Conservation (phyloP, 2,888 invertebrate genomes). For the Caenorhabditis sp. region DNA sequence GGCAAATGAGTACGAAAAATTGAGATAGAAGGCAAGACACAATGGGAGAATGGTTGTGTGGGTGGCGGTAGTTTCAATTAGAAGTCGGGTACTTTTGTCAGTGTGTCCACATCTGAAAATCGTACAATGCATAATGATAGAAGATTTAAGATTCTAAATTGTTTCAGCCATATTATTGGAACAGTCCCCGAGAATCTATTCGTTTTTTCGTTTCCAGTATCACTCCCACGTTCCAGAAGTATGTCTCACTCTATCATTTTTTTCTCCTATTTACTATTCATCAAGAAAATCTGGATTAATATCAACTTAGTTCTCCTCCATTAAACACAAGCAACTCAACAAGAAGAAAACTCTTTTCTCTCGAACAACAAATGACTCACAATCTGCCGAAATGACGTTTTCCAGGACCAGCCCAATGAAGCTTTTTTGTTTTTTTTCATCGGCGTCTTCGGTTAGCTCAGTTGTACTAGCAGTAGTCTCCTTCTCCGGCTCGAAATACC, state of each 20-base stretch:
- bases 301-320: background rate
- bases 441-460: background rate
- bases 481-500: slow-evolving; percentile 69
- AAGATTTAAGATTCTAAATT: too few species aligned
- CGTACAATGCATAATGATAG: too few species aligned
- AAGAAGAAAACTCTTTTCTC: background rate
- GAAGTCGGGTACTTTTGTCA: slow-evolving; percentile 43
- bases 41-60: background rate
- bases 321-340: background rate
- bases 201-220: too few species aligned
- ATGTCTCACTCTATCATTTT: background rate
- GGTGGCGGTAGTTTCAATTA: background rate
- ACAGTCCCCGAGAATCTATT: too few species aligned
- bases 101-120: slow-evolving; percentile 61
- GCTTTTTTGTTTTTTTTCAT: slow-evolving; percentile 38
- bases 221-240: background rate
- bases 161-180: too few species aligned
- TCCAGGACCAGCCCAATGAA: slow-evolving; percentile 71
- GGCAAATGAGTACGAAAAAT: slow-evolving; percentile 6
- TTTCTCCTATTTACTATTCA: slow-evolving; percentile 1
- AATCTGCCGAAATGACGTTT: slow-evolving; percentile 72
- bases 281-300: slow-evolving; percentile 4
- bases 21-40: slow-evolving; percentile 24
- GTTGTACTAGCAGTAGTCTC: background rate
- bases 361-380: slow-evolving; percentile 52